These are phyloP conservation scores for Psophia crepitans DNA, from an alignment of 2,113 vertebrate species.

Conservation along the genomic window DNA sequence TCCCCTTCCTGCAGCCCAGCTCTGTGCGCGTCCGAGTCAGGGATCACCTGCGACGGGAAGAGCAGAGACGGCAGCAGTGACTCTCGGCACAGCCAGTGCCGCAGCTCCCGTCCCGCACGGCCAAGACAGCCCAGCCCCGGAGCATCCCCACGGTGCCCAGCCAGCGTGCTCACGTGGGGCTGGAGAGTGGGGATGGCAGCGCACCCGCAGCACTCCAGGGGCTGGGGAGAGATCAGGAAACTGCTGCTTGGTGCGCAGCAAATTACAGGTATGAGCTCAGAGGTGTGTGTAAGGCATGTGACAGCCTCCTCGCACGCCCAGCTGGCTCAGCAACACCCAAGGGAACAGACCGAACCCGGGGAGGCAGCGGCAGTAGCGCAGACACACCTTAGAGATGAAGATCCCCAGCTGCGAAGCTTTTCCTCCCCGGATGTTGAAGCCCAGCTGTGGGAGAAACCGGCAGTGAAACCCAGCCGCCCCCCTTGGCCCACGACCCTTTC, in stretches of 20 bases:
- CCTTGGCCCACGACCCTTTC: neutral
- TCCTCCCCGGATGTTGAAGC: slow-evolving; percentile 97
- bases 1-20: slow-evolving; percentile 96
- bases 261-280: neutral
- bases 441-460: slow-evolving; percentile 77
- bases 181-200: neutral
- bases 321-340: neutral
- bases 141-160: too few species aligned
- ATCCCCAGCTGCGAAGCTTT: slow-evolving; percentile 97
- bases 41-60: slow-evolving; percentile 83
- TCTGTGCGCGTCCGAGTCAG: slow-evolving; percentile 92
- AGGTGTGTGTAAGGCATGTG: neutral
- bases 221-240: neutral
- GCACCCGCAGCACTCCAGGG: neutral
- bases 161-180: rapidly evolving
- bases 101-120: neutral
- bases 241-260: neutral
- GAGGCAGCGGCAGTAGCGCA: neutral
- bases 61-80: neutral
- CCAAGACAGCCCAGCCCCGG: neutral
- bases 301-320: neutral
- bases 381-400: slow-evolving; percentile 95
- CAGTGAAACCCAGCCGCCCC: neutral
- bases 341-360: neutral
- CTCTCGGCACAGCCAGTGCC: rapidly evolving